Conservation (phyloP, 2,113 vertebrate genomes). For the Octodon degus region DNA sequence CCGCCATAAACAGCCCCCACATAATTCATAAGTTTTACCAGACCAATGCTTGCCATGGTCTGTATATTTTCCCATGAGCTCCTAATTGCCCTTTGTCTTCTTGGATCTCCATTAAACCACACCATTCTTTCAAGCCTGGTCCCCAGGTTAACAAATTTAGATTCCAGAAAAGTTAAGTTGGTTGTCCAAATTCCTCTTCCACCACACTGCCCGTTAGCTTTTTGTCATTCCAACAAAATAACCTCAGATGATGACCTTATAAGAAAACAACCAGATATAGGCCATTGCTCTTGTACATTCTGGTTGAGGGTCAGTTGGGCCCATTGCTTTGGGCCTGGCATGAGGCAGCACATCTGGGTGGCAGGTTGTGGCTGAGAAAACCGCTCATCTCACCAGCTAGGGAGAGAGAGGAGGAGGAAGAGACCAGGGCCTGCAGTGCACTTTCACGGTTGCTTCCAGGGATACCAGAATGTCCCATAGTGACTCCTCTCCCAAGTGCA, state of each 20-base stretch:
- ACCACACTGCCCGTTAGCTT: background rate
- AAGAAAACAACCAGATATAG: background rate
- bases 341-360: background rate
- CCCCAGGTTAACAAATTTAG: background rate
- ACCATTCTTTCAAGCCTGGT: background rate
- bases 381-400: background rate
- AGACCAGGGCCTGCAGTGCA: too few species aligned
- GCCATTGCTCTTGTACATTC: background rate
- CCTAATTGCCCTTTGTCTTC: background rate
- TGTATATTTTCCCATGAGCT: background rate
- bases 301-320: background rate
- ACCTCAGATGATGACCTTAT: background rate
- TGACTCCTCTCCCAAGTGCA: background rate
- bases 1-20: background rate
- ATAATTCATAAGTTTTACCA: background rate
- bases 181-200: background rate
- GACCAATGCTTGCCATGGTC: background rate
- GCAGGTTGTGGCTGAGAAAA: background rate
- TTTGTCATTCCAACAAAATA: background rate
- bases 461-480: background rate
- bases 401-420: background rate
- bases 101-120: background rate
- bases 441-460: background rate
- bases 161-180: conserved; percentile 4
- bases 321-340: background rate